Conservation (phyloP, 2,113 vertebrate species). For the Prunella fulvescens region DNA sequence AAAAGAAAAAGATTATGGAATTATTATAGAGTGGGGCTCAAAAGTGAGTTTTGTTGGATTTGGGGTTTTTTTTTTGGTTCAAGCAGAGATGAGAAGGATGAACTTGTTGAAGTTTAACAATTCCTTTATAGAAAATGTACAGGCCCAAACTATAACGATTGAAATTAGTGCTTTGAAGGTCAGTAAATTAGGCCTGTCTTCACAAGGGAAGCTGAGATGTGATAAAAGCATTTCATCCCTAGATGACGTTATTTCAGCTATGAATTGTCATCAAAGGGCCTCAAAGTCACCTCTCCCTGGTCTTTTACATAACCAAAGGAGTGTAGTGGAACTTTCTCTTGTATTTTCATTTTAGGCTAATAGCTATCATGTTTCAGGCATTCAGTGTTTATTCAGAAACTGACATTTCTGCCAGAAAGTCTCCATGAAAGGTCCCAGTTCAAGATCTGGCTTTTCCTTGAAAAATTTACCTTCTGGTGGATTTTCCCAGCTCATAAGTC, state of each 20-base stretch:
- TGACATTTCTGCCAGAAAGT: neutral
- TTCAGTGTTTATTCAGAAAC: neutral
- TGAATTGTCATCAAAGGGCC: neutral
- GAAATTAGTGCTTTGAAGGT: neutral
- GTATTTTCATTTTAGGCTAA: neutral
- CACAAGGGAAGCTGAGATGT: neutral
- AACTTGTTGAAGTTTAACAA: neutral
- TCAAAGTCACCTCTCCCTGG: neutral
- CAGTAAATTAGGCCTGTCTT: constrained; percentile 1
- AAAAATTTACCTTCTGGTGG: neutral
- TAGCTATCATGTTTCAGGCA: neutral
- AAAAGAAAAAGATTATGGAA: neutral
- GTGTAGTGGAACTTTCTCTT: neutral
- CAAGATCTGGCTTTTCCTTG: neutral
- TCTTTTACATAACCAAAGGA: neutral
- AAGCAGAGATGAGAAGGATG: neutral
- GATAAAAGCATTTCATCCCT: neutral
- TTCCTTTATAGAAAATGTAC: neutral
- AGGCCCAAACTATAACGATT: neutral
- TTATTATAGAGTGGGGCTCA: neutral
- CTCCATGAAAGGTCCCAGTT: neutral
- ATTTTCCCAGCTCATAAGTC: neutral
- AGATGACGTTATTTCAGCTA: neutral
- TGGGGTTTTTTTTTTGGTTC: neutral
- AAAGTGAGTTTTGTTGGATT: neutral